phyloP scores from a whole-genome alignment of 2,797 vertebrate genomes.

The Austrolebias charrua region DNA sequence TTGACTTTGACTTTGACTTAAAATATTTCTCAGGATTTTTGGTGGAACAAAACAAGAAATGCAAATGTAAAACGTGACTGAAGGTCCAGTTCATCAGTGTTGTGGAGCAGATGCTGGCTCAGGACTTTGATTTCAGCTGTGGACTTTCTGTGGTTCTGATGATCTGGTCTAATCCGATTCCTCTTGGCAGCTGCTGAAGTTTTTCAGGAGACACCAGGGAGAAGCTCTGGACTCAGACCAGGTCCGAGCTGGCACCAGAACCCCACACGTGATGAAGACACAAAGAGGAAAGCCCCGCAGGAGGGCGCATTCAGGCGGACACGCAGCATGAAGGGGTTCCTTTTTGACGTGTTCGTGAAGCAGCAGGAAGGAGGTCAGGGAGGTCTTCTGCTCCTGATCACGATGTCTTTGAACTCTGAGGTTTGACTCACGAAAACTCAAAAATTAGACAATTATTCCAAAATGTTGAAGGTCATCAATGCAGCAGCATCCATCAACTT shows the following conservation, averaged over 20 bases:
- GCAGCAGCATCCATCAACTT: too few relatives aligned
- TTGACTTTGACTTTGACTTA: too few relatives aligned
- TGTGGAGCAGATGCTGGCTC: neutral
- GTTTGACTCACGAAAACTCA: too few relatives aligned
- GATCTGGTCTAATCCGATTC: constrained; percentile 5
- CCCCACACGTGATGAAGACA: constrained; percentile 14
- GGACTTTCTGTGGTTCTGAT: constrained; percentile 1
- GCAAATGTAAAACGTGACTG: too few relatives aligned
- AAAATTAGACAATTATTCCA: too few relatives aligned
- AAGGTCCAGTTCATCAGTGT: neutral
- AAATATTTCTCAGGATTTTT: neutral
- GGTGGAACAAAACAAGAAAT: neutral
- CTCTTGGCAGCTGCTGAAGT: constrained; percentile 13
- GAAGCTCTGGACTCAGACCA: constrained; percentile 4
- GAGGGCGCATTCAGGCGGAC: neutral
- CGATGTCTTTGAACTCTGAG: too few relatives aligned
- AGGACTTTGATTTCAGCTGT: neutral
- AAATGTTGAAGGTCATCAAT: too few relatives aligned
- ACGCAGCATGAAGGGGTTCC: neutral
- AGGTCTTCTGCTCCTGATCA: too few relatives aligned
- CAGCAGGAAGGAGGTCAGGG: constrained; percentile 1
- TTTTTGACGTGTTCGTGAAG: neutral
- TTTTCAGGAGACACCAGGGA: constrained; percentile 15
- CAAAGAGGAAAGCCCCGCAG: neutral
- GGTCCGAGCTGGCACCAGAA: constrained; percentile 8